Evolutionary conservation across 2,113 vertebrate genomes (phyloP), one percentile per base, ranked within the genome.

Genomic region (Poeciliopsis prolifica): DNA sequence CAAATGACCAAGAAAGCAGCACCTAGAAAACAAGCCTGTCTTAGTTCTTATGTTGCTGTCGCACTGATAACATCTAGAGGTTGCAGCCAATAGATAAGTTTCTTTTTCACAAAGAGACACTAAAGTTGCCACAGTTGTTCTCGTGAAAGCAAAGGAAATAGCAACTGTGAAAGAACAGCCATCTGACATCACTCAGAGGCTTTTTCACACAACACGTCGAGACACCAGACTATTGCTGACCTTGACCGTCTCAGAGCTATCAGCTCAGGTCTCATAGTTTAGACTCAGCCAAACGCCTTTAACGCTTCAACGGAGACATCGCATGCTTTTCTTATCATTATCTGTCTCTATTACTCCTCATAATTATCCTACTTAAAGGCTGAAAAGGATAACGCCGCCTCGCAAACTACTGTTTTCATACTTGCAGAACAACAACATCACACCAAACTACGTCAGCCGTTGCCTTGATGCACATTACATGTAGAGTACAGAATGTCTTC

Each of bases 241-340:
- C 78, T 88, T 84, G 72, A 35, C 13, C 22, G 26, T 74, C 76
- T 88, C 72, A 13, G 58, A 60, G 65, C 31, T 80, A 54, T 89
- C 75, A 79, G 5, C 24, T 42, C 30, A 70, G 12, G n/a, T 61
- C 30, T 42, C 54, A 65, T 78, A 65, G 76, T 79, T 86, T 74
- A 77, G 54, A 82, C 76, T 86, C 68, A 70, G 30, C 48, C 65
- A 48, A 37, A 68, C 10, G n/a, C 5, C 6, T 60, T 22, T 40
- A 75, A 74, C 30, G 1, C 68, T 65, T 54, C 54, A 42, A 29
- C 62, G 31, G 15, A 79, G 54, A 66, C 62, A 70, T 66, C 51
- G 69, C 67, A 70, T 35, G 17, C 71, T 67, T 65, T 29, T 8
- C 54, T 72, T 67, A 51, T 72, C 22, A 22, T 40, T 48, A 71